phyloP scores from a whole-genome alignment of 2,113 vertebrate genomes.

The Falcunculus frontatus region DNA sequence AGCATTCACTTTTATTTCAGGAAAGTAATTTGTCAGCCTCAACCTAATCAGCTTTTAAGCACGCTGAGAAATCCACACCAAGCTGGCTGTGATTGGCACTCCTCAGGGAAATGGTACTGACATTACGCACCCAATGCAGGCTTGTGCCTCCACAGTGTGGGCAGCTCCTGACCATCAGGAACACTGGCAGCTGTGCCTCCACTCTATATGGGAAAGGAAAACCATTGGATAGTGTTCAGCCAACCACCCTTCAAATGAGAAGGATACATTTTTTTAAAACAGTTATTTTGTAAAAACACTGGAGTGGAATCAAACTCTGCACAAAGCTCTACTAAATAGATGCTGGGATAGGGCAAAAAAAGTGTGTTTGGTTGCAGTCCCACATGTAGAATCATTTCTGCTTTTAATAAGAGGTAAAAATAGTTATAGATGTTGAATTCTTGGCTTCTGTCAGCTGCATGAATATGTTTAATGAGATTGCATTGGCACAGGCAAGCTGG shows the following conservation, averaged over 20 bases:
- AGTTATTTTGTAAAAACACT: background rate
- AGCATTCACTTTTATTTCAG: background rate
- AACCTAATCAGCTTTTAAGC: background rate
- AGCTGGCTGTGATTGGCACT: background rate
- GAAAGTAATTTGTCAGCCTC: background rate
- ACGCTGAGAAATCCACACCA: background rate
- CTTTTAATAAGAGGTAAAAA: background rate
- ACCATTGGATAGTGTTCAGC: background rate
- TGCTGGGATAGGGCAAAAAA: background rate
- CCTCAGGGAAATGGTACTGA: background rate
- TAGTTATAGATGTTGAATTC: background rate
- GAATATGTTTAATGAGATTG: background rate
- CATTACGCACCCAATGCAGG: fast-evolving
- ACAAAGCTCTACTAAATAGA: background rate
- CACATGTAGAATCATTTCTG: background rate
- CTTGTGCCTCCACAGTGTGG: fast-evolving
- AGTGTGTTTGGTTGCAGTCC: background rate
- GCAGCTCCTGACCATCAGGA: background rate
- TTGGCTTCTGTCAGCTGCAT: background rate
- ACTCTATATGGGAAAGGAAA: background rate
- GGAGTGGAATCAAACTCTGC: background rate
- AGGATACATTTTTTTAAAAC: background rate
- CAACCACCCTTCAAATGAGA: background rate
- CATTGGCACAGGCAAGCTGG: background rate
- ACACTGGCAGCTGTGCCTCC: background rate